These are phyloP conservation scores for Poecilia wingei DNA, from an alignment of 2,797 vertebrate genomes.

Conservation along the genomic window DNA sequence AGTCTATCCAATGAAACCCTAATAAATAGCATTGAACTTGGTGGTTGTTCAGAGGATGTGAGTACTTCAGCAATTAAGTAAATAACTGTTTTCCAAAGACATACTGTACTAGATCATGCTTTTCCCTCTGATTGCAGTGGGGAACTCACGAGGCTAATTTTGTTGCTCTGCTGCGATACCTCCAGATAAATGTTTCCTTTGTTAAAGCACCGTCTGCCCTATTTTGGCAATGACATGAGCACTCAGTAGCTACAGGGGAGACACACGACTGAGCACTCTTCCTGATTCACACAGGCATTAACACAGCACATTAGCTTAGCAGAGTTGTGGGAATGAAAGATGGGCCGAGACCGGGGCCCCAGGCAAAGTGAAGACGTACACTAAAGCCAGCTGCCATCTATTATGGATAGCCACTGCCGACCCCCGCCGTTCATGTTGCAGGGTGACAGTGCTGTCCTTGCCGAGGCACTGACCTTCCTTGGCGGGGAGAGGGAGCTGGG, in stretches of 20 bases:
- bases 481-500: constrained; percentile 73
- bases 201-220: constrained; percentile 73
- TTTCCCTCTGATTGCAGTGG: constrained; percentile 42
- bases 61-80: not conserved
- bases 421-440: constrained; percentile 73
- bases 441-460: constrained; percentile 79
- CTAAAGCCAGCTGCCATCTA: constrained; percentile 81
- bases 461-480: constrained; percentile 78
- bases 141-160: constrained; percentile 54
- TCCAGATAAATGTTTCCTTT: constrained; percentile 73
- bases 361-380: constrained; percentile 80
- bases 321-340: constrained; percentile 78
- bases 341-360: constrained; percentile 72
- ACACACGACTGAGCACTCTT: constrained; percentile 71
- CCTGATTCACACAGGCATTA: constrained; percentile 77
- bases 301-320: constrained; percentile 79
- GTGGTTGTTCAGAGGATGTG: not conserved
- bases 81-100: constrained; percentile 2
- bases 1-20: not conserved
- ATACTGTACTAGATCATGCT: constrained; percentile 18
- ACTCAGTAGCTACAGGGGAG: constrained; percentile 66
- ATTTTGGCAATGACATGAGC: constrained; percentile 76
- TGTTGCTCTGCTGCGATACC: constrained; percentile 62
- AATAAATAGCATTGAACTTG: not conserved
- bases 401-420: constrained; percentile 76